Evolutionary conservation across 2,888 invertebrate genomes (phyloP), one percentile per base, ranked within the genome.

Genomic region (Ptychoptera albimana): DNA sequence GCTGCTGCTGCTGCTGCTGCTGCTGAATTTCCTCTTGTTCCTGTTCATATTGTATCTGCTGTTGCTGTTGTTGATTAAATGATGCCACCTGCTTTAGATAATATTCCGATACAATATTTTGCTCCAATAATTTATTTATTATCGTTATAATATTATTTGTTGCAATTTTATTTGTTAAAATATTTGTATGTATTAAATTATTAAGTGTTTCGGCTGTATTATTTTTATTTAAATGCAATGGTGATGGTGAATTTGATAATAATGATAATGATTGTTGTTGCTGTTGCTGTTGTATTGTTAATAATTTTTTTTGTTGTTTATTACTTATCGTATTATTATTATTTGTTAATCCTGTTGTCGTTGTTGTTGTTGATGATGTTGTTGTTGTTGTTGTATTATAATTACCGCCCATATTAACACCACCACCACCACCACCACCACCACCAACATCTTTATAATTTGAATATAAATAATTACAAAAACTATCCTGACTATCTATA

Each of bases 71-170:
- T 14, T 49, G 49, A 7, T 51, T 52, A 11, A 51, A 39, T 14
- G 46, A 50, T 9, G 51, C 45, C 34, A 52, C 52, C 41, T 54
- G 49, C 38, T 55, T 54, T 32, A 53, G 53, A 47, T 55, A 55
- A 45, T 55, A 55, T 38, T 55, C 55, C 0, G 54, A 55, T 50
- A 55, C 52, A 12, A 54, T 53, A 46, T 55, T 55, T 43, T 55
- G 55, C 35, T 55, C 54, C 30, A 54, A 39, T 34, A 55, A 46
- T 44, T 53, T 53, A 46, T 54, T 54, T 11, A 55, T 55, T 10
- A 55, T 54, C 8, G 54, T 50, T 39, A 54, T 55, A 13, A 54
- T 45, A 47, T 55, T 54, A 45, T 53, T 55, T 32, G 54, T 53
- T 1, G 54, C 54, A 16, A 55, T 53, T 51, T 55, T 55, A 43